These are phyloP conservation scores for Harpagifer antarcticus DNA, from an alignment of 2,797 vertebrate species.

Conservation along the genomic window DNA sequence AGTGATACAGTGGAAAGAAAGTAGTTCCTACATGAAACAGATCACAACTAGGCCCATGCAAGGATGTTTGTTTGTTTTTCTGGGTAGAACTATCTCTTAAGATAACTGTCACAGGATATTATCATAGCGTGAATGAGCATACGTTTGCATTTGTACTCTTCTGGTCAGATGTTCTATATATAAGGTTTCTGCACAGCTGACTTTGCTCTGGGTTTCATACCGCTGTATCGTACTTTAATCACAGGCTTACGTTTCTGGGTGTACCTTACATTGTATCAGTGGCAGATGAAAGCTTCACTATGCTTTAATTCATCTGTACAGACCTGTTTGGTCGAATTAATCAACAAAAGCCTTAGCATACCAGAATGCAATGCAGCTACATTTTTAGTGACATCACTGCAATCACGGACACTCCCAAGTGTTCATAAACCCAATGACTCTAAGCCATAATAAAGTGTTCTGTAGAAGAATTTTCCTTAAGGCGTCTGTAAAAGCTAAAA, in stretches of 20 bases:
- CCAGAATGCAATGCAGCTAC: constrained; percentile 18
- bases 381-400: constrained; percentile 14
- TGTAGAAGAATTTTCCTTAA: background rate
- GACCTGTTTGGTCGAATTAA: background rate
- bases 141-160: background rate
- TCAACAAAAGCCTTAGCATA: background rate
- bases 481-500: background rate
- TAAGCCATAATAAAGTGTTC: background rate
- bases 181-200: background rate
- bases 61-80: too few relatives aligned
- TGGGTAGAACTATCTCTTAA: too few relatives aligned
- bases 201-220: too few relatives aligned
- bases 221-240: background rate
- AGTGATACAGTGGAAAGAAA: too few relatives aligned
- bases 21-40: too few relatives aligned
- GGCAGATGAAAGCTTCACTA: background rate
- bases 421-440: constrained; percentile 12
- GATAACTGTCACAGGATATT: background rate
- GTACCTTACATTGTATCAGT: background rate
- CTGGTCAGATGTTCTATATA: too few relatives aligned
- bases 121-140: background rate
- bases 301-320: background rate
- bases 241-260: background rate
- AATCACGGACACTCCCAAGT: constrained; percentile 22
- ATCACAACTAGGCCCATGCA: too few relatives aligned